Evolutionary conservation across 2,113 vertebrate genomes (phyloP), one percentile per base, ranked within the genome.

Genomic region (Mugil cephalus): DNA sequence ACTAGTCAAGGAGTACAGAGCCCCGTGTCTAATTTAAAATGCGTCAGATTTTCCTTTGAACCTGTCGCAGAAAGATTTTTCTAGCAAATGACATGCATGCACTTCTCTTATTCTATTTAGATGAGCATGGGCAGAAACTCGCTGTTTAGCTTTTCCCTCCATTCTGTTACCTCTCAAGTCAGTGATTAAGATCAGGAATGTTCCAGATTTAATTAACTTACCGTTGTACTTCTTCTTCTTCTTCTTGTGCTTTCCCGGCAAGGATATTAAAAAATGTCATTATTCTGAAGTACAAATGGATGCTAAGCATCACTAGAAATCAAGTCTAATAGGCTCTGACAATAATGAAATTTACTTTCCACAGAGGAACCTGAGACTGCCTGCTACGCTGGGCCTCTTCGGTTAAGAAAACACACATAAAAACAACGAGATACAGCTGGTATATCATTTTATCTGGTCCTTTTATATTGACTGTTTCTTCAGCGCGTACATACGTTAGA

Each of bases 141-240:
- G 45, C 64, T 69, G 68, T 66, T 83, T 72, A 48, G 77, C 67
- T 80, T 80, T 58, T 72, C 68, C 24, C 47, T 79, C 60, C 69
- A 34, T 89, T 81, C 74, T 74, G 52, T 66, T 82, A 75, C 69
- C 66, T 85, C 83, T 91, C 78, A 83, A 89, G 87, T 87, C 75
- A 46, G n/a, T 80, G 92, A 92, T 92, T 92, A 91, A 67, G 89
- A 93, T 92, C 89, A 82, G 78, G 80, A 87, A 88, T 86, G 74
- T 82, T 89, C 65, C 77, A 54, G 74, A 91, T 93, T 90, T 90
- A 91, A 94, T 93, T 90, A 93, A 87, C 82, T 84, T 75, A 76
- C 69, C 6, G 18, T 56, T 75, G 67, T 69, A 70, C 80, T 60
- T 82, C 80, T 70, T 70, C 80, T 60, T 82, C 80, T 70, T 70